A percentile compares a stretch with the other conserved stretches of the same genome.
phyloP scores from a whole-genome alignment of 1,140 invertebrate species.

The Berghia stephanieae region DNA sequence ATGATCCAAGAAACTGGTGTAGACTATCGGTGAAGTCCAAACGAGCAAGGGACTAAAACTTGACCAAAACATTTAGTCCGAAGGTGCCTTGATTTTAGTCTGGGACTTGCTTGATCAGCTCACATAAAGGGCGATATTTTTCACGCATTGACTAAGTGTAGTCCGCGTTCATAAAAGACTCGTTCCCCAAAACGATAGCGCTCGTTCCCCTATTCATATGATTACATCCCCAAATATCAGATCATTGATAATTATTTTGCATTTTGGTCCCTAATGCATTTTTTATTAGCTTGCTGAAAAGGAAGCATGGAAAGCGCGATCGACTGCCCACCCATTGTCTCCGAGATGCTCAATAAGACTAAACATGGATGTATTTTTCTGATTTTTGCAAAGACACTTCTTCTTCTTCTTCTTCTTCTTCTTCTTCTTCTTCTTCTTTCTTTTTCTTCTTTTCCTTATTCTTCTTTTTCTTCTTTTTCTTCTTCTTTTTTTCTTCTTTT shows the following conservation, averaged over 20 bases:
- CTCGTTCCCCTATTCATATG: neutral
- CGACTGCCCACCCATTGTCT: no score
- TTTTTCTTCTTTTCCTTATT: neutral
- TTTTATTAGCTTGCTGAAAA: no score
- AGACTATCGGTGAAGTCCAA: no score
- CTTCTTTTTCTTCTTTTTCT: neutral
- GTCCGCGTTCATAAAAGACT: neutral
- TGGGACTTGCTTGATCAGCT: no score
- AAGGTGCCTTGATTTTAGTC: no score
- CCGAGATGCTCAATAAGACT: no score
- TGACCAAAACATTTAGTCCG: neutral
- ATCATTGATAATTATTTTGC: neutral
- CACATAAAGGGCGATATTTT: neutral
- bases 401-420: constrained; percentile 1
- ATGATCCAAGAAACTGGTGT: no score
- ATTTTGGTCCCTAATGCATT: neutral
- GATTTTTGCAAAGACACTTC: neutral
- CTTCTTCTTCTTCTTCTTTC: constrained; percentile 1
- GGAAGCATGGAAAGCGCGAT: no score
- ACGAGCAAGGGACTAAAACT: neutral
- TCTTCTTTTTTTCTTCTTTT: neutral
- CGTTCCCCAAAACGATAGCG: neutral
- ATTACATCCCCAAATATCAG: neutral
- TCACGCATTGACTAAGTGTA: neutral
- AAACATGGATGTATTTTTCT: neutral